A percentile compares a stretch with the other conserved stretches of the same genome.
phyloP scores from a whole-genome alignment of 2,797 vertebrate species.

The Tragelaphus oryx region DNA sequence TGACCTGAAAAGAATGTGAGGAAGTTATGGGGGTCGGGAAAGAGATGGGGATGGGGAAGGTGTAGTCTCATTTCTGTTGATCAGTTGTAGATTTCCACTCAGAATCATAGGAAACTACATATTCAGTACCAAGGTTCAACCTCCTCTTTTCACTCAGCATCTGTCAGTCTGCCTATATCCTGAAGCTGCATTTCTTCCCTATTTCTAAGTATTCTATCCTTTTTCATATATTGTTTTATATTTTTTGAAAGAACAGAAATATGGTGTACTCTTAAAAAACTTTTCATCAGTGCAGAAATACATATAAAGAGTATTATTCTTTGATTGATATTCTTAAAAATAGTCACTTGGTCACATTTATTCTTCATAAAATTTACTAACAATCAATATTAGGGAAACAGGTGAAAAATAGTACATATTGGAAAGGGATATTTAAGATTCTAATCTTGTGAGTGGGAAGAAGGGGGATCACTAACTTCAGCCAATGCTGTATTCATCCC shows the following conservation, averaged over 20 bases:
- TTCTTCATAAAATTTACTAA: background rate
- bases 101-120: background rate
- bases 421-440: background rate
- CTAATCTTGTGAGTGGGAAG: background rate
- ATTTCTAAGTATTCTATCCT: background rate
- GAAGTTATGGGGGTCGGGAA: fast-evolving
- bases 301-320: background rate
- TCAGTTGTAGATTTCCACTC: background rate
- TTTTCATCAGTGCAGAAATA: background rate
- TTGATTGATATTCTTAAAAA: background rate
- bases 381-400: background rate
- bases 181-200: background rate
- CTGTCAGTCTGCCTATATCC: background rate
- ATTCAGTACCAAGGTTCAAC: background rate
- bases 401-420: background rate
- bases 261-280: background rate
- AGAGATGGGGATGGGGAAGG: background rate
- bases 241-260: background rate
- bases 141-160: background rate
- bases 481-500: background rate
- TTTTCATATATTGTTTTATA: background rate
- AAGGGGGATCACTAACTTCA: background rate
- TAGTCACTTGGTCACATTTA: background rate
- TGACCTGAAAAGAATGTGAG: background rate
- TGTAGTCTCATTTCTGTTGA: background rate